phyloP scores from a whole-genome alignment of 1,140 invertebrate genomes.

The Heliconius hermathena region DNA sequence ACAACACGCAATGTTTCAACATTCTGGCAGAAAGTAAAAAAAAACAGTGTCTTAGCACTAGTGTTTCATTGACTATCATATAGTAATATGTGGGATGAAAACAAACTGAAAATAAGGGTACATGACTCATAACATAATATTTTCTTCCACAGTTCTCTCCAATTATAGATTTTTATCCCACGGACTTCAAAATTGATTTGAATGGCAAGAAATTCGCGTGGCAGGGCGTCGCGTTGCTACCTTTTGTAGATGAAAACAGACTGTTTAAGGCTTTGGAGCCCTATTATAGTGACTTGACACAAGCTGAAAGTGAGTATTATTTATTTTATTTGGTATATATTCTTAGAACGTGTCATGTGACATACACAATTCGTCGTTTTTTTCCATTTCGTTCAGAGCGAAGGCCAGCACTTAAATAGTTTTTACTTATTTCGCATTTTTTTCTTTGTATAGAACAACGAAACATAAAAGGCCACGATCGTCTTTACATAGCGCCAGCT shows the following conservation, averaged over 20 bases:
- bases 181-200: slow-evolving; percentile 98
- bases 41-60: too few species aligned
- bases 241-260: slow-evolving; percentile 98
- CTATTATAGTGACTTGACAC: slow-evolving; percentile 90
- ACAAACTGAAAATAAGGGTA: too few species aligned
- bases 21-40: too few species aligned
- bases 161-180: slow-evolving; percentile 99
- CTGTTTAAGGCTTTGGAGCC: slow-evolving; percentile 93
- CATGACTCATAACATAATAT: too few species aligned
- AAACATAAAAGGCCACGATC: slow-evolving; percentile 89
- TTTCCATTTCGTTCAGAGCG: not conserved
- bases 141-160: slow-evolving; percentile 87
- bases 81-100: too few species aligned
- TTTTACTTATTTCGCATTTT: not conserved
- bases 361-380: not conserved
- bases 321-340: not conserved
- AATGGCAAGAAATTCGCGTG: slow-evolving; percentile 99
- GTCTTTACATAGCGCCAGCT: slow-evolving; percentile 88
- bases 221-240: slow-evolving; percentile 98
- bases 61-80: too few species aligned
- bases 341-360: too few species aligned
- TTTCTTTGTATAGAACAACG: slow-evolving; percentile 66
- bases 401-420: not conserved
- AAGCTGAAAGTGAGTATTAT: slow-evolving; percentile 87
- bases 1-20: too few species aligned